Evolutionary conservation across 2,797 vertebrate species (phyloP).

Genomic region (Orestias chungarensis): DNA sequence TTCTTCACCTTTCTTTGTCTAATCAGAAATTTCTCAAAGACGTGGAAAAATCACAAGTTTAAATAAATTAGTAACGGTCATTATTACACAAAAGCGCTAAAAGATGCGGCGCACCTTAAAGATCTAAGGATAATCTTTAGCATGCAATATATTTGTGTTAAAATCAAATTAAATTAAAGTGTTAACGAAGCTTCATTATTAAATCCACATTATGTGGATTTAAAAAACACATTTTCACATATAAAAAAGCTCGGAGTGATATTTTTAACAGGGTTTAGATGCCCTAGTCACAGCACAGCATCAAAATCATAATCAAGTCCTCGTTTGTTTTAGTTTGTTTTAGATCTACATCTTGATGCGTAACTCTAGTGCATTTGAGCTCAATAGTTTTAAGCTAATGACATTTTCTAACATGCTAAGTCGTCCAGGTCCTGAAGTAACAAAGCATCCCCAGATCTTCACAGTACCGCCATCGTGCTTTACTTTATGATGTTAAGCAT

Average conservation of each 20-base stretch:
- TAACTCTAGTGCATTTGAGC: not conserved
- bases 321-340: not conserved
- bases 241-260: not conserved
- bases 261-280: not conserved
- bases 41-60: not conserved
- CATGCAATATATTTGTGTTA: too few species aligned
- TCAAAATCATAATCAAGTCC: not conserved
- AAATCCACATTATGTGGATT: not conserved
- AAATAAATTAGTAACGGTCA: not conserved
- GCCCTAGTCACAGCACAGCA: not conserved
- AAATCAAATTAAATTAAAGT: too few species aligned
- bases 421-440: not conserved
- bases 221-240: not conserved
- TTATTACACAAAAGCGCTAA: not conserved
- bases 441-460: not conserved
- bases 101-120: not conserved
- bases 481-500: not conserved
- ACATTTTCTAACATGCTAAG: not conserved
- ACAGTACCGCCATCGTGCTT: not conserved
- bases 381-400: not conserved
- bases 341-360: not conserved
- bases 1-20: not conserved
- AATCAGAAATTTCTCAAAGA: not conserved
- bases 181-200: too few species aligned
- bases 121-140: too few species aligned